Evolutionary conservation across 2,888 invertebrate genomes (phyloP), one percentile per base, ranked within the genome.

Genomic region (Caenorhabditis plicata): DNA sequence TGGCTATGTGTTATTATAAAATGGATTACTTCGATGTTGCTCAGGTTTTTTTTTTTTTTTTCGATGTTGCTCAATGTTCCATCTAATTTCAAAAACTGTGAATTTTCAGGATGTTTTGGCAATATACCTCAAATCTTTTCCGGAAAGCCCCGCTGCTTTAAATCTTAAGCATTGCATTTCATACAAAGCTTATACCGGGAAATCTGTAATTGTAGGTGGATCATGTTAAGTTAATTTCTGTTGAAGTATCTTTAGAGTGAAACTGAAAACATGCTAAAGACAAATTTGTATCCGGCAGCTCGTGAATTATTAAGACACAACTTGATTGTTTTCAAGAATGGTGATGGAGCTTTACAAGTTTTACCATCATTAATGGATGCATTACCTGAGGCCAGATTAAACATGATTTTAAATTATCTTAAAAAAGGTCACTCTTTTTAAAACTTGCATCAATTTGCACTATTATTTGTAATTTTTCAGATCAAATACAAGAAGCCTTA

Each of bases 21-120:
- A 84, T 96, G 77, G 96, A 96, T 83, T 96, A 94, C 82, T 96
- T 93, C 81, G 96, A 96, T 82, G 93, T 94, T 40, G 93, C 95
- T 0, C 29, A 38, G 17, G 5, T 26, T 8, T 20, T 9, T 9
- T 9, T 40, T 19, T 7, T 5, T 40, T 9, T 15, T 40, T 7
- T 5, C 9, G 40, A 40, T n/a, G n/a, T n/a, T n/a, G n/a, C n/a
- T n/a, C n/a, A n/a, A n/a, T n/a, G n/a, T n/a, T n/a, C n/a, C n/a
- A n/a, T n/a, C n/a, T n/a, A 22, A 36, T 11, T 9, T 9, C 19
- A n/a, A 17, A 11, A 8, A 40, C 19, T 19, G 23, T 11, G 29
- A 36, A 11, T 38, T 41, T 45, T 13, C 17, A 71, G 64, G 68
- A 75, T 65, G 56, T 61, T 29, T 36, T 68, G 13, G 90, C 90